phyloP scores from a whole-genome alignment of 92 coral and sea anemone species.

The Zoanthus sociatus region DNA sequence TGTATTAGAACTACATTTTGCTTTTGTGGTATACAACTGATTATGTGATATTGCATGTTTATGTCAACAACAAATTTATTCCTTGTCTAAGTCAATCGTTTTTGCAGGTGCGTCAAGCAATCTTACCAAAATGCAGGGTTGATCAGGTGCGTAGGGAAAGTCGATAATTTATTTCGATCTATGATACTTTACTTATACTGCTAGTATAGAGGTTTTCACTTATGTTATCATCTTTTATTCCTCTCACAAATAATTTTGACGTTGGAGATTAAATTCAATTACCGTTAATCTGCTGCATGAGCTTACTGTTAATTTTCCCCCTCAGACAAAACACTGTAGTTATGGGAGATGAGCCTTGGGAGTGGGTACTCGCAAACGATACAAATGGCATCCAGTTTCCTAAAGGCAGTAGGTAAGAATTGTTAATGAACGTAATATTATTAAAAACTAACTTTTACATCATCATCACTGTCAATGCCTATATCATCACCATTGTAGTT shows the following conservation, averaged over 20 bases:
- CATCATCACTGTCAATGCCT: neutral
- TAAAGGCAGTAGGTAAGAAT: constrained; percentile 69
- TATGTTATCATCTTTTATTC: neutral
- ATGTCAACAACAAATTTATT: neutral
- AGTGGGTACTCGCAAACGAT: constrained; percentile 86
- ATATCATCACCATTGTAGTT: neutral
- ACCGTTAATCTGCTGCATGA: too few species aligned
- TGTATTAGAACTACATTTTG: too few species aligned
- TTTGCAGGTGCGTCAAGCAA: constrained; percentile 78
- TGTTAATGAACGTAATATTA: neutral
- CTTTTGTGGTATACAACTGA: too few species aligned
- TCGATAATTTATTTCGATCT: too few species aligned
- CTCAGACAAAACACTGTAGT: constrained; percentile 40
- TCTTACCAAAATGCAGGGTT: constrained; percentile 67
- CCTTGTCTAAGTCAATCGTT: neutral
- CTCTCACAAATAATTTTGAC: neutral
- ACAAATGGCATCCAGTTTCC: constrained; percentile 75
- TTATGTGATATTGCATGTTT: too few species aligned
- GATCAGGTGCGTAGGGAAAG: constrained; percentile 60
- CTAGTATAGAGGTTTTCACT: too few species aligned
- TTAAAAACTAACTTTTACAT: too few species aligned
- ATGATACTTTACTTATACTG: too few species aligned
- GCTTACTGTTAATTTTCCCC: neutral
- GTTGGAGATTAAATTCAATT: neutral
- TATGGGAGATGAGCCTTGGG: constrained; percentile 78